Evolutionary conservation across 2,888 invertebrate species (phyloP), one percentile per base, ranked within the genome.

Genomic region (Drosophila formosana): DNA sequence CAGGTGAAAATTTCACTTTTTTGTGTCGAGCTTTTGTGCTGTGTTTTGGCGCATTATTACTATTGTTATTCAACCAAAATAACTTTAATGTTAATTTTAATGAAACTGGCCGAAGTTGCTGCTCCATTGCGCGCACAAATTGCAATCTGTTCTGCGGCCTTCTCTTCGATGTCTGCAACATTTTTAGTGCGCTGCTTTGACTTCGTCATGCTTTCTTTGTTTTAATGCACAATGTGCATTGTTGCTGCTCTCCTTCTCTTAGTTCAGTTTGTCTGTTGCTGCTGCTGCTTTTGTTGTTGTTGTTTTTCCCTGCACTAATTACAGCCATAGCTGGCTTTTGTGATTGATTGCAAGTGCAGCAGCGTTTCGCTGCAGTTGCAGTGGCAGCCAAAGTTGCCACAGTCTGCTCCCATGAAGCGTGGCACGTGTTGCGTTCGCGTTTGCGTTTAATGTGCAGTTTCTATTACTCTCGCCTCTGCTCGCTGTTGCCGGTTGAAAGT

Each of bases 111-210:
- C 84, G 80, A 84, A 46, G 84, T 81, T 87, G 87, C 80, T 78
- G 90, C 89, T 90, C 91, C 85, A 89, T 89, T 90, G 90, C 91
- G 72, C 78, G 76, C 80, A 73, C 80, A 90, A 89, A 90, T 89
- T 90, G 80, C 90, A 84, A 80, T 75, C 78, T 75, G 76, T 88
- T 86, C 88, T 84, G 80, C 86, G 73, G 82, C 67, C 75, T 75
- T 81, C 78, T 75, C 80, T 62, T 77, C 58, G 67, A 26, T 39
- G 47, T 49, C 72, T 62, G 73, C 37, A 62, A 60, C 28, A 50
- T 18, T 39, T 69, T 32, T 52, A 49, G 30, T 74, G 57, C 62
- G 61, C 41, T 68, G 65, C 64, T 79, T 76, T 75, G 58, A 71
- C 87, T 74, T 72, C 85, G 85, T 85, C 85, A 85, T 85, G 85